These are phyloP conservation scores for Cynopterus brachyotis DNA, from an alignment of 2,113 vertebrate genomes.

Conservation along the genomic window DNA sequence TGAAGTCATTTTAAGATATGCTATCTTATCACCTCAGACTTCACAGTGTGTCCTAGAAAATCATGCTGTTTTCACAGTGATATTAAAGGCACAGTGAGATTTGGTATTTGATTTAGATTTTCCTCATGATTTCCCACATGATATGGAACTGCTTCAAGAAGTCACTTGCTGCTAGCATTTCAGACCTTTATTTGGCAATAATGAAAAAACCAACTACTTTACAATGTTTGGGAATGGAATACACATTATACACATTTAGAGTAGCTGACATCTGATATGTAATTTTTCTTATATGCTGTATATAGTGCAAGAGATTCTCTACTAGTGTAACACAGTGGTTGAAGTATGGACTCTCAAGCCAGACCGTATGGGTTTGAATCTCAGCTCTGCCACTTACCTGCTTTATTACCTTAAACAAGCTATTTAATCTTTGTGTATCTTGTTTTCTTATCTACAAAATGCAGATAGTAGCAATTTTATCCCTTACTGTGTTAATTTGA, in stretches of 20 bases:
- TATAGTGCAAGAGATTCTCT: neutral
- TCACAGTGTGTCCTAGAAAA: constrained; percentile 58
- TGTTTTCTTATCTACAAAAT: neutral
- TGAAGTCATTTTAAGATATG: constrained; percentile 63
- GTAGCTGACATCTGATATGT: neutral
- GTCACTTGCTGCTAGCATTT: constrained; percentile 21
- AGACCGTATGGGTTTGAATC: neutral
- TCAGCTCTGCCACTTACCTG: neutral
- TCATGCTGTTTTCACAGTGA: constrained; percentile 49
- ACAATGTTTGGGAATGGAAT: constrained; percentile 31
- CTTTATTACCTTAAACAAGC: neutral
- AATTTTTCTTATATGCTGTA: neutral
- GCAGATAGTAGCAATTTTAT: neutral
- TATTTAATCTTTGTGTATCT: neutral
- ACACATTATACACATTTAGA: neutral
- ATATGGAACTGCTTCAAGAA: constrained; percentile 44
- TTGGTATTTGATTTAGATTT: constrained; percentile 68
- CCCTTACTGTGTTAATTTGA: neutral
- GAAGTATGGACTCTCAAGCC: neutral
- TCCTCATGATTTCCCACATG: constrained; percentile 51
- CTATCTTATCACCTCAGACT: constrained; percentile 57
- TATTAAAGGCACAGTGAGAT: constrained; percentile 50
- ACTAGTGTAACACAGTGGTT: neutral
- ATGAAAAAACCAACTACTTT: constrained; percentile 44
- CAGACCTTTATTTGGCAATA: constrained; percentile 47